Evolutionary conservation across 2,113 vertebrate genomes (phyloP).

Genomic region (Corythaeola cristata): DNA sequence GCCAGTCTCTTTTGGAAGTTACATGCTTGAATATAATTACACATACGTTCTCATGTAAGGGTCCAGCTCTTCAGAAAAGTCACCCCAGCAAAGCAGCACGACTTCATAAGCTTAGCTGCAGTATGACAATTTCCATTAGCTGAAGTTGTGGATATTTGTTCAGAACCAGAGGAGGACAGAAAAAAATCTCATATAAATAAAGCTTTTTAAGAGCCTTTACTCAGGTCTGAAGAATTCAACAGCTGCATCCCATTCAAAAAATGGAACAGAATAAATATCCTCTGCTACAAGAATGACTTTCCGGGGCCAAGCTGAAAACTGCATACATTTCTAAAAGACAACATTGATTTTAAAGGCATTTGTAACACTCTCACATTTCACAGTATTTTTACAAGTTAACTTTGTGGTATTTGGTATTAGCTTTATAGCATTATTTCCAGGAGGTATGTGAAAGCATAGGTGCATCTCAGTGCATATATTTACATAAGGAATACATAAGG

Average conservation of each 20-base stretch:
- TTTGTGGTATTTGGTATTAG: neutral
- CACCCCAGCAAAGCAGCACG: neutral
- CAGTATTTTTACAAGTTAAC: neutral
- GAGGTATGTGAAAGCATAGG: neutral
- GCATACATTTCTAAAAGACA: neutral
- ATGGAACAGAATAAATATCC: slow-evolving; percentile 22
- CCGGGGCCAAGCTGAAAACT: neutral
- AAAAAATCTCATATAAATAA: neutral
- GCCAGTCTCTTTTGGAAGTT: neutral
- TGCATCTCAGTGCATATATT: neutral
- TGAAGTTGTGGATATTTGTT: slow-evolving; percentile 9
- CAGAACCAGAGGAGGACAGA: neutral
- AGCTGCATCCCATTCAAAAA: slow-evolving; percentile 63
- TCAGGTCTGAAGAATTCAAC: slow-evolving; percentile 59
- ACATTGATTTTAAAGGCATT: neutral
- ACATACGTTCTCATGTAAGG: neutral
- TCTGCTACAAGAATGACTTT: neutral
- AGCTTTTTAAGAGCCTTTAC: slow-evolving; percentile 19
- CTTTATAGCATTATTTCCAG: neutral
- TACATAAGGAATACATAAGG: neutral
- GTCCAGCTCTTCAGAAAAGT: neutral
- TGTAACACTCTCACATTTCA: neutral
- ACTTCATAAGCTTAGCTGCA: neutral
- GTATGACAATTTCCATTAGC: neutral
- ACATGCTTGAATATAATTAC: neutral